Evolutionary conservation across 2,113 vertebrate genomes (phyloP), one percentile per base, ranked within the genome.

Genomic region (Myxocyprinus asiaticus): DNA sequence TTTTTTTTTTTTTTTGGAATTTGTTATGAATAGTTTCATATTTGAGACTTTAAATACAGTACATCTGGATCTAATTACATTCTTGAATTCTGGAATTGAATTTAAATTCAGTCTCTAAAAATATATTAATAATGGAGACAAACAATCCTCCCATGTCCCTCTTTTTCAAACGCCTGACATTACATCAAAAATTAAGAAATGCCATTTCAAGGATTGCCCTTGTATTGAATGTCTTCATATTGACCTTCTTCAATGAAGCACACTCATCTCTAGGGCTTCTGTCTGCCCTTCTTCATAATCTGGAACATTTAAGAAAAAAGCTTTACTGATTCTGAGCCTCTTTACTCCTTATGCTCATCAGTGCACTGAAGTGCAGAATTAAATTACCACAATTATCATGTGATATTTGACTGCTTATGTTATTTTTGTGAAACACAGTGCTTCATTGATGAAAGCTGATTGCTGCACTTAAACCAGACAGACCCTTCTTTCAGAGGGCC

Each of bases 221-320:
- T 59, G 9, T 63, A 42, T 50, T 7, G 63, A 63, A 63, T 74
- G 58, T 63, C 55, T 59, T 22, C 45, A n/a, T 15, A 17, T 59
- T 72, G 70, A 59, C 70, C 70, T 72, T 72, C 42, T 33, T 74
- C 63, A 15, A 45, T 74, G 10, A 50, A 74, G 71, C 45, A 48
- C 45, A n/a, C n/a, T n/a, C n/a, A n/a, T n/a, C n/a, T n/a, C n/a
- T n/a, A n/a, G n/a, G n/a, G n/a, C n/a, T n/a, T n/a, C n/a, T n/a
- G n/a, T n/a, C n/a, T n/a, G n/a, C n/a, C n/a, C n/a, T n/a, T n/a
- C n/a, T n/a, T n/a, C n/a, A n/a, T n/a, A n/a, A n/a, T n/a, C n/a
- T n/a, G n/a, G n/a, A n/a, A n/a, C 50, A 17, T 74, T 74, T 62
- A 45, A 59, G 43, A 9, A 50, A 50, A 11, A 74, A 74, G 9